phyloP scores from a whole-genome alignment of 2,113 vertebrate genomes.

The Ammodytes dubius region DNA sequence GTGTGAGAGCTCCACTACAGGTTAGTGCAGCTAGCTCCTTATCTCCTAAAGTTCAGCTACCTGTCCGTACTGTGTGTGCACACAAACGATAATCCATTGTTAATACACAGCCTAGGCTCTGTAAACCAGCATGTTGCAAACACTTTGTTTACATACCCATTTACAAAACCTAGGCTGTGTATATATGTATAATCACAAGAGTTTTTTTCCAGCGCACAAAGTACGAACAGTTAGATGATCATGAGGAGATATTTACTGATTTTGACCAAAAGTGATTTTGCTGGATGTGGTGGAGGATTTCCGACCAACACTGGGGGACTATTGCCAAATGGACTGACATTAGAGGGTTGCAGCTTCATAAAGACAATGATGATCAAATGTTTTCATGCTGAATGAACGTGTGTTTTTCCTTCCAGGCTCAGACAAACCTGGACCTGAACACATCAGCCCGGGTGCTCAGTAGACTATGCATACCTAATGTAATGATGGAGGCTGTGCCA shows the following conservation, averaged over 20 bases:
- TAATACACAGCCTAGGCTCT: no score
- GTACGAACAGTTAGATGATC: no score
- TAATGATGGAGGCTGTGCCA: slow-evolving; percentile 81
- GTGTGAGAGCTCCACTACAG: slow-evolving; percentile 84
- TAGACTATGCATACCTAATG: slow-evolving; percentile 78
- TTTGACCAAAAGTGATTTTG: no score
- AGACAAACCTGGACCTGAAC: slow-evolving; percentile 81
- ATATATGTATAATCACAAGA: no score
- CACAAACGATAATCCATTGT: no score
- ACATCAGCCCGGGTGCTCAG: slow-evolving; percentile 75
- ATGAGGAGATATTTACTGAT: no score
- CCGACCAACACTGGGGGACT: background rate
- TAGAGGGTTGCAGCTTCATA: background rate
- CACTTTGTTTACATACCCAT: no score
- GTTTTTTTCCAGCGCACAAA: no score
- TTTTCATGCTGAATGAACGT: background rate
- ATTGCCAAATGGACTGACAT: background rate
- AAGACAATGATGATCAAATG: background rate
- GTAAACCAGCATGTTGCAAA: no score
- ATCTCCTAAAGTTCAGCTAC: no score
- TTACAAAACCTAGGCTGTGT: no score
- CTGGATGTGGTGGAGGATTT: background rate
- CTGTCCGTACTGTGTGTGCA: no score
- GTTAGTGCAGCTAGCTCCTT: slow-evolving; percentile 53
- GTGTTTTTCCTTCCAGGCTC: slow-evolving; percentile 73